These are phyloP conservation scores for Amphipyra berbera DNA, from an alignment of 2,888 invertebrate genomes.

Conservation along the genomic window DNA sequence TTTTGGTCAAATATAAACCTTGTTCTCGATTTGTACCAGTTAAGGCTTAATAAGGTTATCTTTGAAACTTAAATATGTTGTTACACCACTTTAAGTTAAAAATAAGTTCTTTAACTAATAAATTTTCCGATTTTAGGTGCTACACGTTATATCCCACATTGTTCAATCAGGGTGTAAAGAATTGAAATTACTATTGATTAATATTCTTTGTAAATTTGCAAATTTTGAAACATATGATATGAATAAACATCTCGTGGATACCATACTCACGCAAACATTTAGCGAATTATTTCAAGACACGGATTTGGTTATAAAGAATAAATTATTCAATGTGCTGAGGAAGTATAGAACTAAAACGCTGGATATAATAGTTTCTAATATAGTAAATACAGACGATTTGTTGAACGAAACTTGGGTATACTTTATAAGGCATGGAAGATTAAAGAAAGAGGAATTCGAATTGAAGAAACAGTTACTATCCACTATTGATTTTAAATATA, in stretches of 20 bases:
- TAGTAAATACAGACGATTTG: conserved; percentile 58
- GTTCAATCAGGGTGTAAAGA: conserved; percentile 69
- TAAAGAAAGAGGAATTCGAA: conserved; percentile 25
- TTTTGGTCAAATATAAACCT: too few relatives aligned
- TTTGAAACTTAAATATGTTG: too few relatives aligned
- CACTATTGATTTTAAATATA: conserved; percentile 52
- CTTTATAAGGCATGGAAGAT: conserved; percentile 42
- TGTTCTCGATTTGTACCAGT: too few relatives aligned
- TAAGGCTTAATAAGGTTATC: too few relatives aligned
- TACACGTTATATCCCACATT: conserved; percentile 70
- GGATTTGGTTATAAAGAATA: conserved; percentile 61
- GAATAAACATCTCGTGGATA: conserved; percentile 58
- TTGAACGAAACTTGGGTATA: conserved; percentile 61
- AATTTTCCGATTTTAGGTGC: conserved; percentile 67
- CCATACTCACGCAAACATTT: conserved; percentile 60
- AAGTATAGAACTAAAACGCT: conserved; percentile 53
- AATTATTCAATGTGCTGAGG: conserved; percentile 58
- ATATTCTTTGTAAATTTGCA: conserved; percentile 70
- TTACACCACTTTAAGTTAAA: too few relatives aligned
- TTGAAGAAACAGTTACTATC: conserved; percentile 56
- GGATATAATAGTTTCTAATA: conserved; percentile 57
- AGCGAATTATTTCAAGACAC: conserved; percentile 61
- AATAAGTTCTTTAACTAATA: conserved; percentile 17
- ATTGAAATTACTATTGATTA: conserved; percentile 68
- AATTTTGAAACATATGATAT: conserved; percentile 57